phyloP scores from a whole-genome alignment of 2,888 invertebrate species.

The Thecocarcelia acutangulata region DNA sequence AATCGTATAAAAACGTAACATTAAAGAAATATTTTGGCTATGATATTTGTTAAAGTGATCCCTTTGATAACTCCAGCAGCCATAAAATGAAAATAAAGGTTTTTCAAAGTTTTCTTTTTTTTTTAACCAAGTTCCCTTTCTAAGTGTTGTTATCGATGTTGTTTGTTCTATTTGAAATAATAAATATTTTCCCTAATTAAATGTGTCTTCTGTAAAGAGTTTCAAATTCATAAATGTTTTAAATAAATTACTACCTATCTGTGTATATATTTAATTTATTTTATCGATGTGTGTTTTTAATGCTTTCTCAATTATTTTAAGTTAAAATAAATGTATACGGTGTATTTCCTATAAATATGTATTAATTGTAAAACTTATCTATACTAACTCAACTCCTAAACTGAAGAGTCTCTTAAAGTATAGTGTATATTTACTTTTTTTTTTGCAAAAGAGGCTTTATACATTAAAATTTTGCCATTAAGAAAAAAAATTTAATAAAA shows the following conservation, averaged over 20 bases:
- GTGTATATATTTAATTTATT: too few species aligned
- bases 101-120: slow-evolving; percentile 27
- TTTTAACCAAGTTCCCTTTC: neutral
- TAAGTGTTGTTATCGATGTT: slow-evolving; percentile 52
- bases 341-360: too few species aligned
- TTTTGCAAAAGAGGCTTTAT: too few species aligned
- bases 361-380: too few species aligned
- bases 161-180: neutral
- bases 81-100: slow-evolving; percentile 28
- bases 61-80: neutral
- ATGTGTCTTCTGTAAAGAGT: neutral
- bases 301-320: too few species aligned
- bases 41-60: neutral
- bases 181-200: neutral
- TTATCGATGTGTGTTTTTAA: too few species aligned
- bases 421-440: too few species aligned
- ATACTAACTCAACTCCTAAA: too few species aligned
- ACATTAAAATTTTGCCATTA: too few species aligned
- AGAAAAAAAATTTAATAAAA: too few species aligned
- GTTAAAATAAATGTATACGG: too few species aligned
- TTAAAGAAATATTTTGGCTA: neutral
- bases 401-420: too few species aligned
- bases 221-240: neutral
- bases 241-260: neutral
- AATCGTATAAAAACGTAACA: neutral